Percentiles rank a stretch among this genome's conserved stretches.
Conservation (phyloP, 1,140 invertebrate genomes). For the Leptinotarsa defecta region DNA sequence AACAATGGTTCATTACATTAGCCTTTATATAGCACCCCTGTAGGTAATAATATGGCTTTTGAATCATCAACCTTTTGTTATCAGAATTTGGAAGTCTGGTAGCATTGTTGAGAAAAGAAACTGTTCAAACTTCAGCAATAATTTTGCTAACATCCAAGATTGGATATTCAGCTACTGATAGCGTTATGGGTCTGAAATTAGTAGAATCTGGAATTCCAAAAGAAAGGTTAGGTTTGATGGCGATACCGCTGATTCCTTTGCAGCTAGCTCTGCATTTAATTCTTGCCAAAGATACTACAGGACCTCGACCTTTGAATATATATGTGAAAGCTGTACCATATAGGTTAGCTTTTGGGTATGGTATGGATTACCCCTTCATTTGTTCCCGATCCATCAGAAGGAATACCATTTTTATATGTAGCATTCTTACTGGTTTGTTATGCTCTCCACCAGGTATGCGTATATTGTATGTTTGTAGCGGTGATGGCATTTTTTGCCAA, state of each 20-base stretch:
- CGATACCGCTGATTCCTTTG: conserved; percentile 89
- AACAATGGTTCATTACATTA: no score
- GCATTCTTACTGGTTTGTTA: conserved; percentile 77
- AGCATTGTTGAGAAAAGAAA: no score
- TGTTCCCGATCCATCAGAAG: conserved; percentile 66
- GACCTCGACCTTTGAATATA: no score
- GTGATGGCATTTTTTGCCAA: conserved; percentile 80
- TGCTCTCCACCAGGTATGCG: conserved; percentile 83
- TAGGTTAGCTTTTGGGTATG: no score
- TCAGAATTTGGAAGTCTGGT: no score
- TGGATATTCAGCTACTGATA: no score
- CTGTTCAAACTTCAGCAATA: no score
- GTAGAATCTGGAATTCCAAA: conserved; percentile 95
- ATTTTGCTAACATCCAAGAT: no score
- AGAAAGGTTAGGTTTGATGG: conserved; percentile 90
- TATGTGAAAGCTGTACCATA: no score
- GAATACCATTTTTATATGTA: conserved; percentile 82
- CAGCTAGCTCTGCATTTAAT: conserved; percentile 92
- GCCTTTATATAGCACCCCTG: no score
- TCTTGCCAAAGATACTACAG: conserved; percentile 63
- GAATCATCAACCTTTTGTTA: no score
- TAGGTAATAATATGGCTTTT: no score
- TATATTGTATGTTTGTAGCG: conserved; percentile 72
- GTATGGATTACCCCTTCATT: conserved; percentile 77
- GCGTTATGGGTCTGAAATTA: conserved; percentile 91